Evolutionary conservation across 2,113 vertebrate species (phyloP).

Genomic region (Verasper variegatus): DNA sequence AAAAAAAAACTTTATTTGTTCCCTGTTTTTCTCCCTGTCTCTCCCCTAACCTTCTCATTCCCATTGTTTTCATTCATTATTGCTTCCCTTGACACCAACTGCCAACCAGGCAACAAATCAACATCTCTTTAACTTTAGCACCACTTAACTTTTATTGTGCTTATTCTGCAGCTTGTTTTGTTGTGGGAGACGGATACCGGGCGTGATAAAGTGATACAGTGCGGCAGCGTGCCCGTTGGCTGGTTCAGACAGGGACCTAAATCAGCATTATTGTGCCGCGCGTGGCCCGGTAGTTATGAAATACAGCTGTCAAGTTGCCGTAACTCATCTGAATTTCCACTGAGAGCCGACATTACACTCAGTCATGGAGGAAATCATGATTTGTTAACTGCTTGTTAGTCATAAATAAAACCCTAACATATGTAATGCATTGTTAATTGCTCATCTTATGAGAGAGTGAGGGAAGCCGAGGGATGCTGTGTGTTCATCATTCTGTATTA

Average conservation of each 20-base stretch:
- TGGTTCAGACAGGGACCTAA: constrained; percentile 70
- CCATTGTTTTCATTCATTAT: constrained; percentile 72
- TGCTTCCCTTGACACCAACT: constrained; percentile 71
- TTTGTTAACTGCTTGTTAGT: constrained; percentile 75
- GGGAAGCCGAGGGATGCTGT: constrained; percentile 33
- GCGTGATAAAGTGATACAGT: constrained; percentile 71
- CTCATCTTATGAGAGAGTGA: constrained; percentile 54
- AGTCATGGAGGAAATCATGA: constrained; percentile 69
- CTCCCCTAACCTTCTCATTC: constrained; percentile 47
- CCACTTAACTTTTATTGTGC: constrained; percentile 77
- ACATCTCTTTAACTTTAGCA: constrained; percentile 78
- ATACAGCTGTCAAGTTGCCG: constrained; percentile 71
- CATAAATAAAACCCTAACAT: constrained; percentile 72
- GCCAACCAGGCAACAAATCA: constrained; percentile 77
- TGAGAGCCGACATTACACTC: constrained; percentile 63
- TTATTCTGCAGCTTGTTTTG: constrained; percentile 79
- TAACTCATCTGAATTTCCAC: constrained; percentile 73
- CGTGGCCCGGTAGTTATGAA: constrained; percentile 66
- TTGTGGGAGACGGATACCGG: constrained; percentile 71
- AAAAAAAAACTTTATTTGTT: constrained; percentile 32
- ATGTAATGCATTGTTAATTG: constrained; percentile 76
- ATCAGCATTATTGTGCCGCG: constrained; percentile 74
- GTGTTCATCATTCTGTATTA: constrained; percentile 59
- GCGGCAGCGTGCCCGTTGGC: constrained; percentile 53
- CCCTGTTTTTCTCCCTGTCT: constrained; percentile 2